These are phyloP conservation scores for Ochropleura leucogaster DNA, from an alignment of 2,888 invertebrate species.

Conservation along the genomic window DNA sequence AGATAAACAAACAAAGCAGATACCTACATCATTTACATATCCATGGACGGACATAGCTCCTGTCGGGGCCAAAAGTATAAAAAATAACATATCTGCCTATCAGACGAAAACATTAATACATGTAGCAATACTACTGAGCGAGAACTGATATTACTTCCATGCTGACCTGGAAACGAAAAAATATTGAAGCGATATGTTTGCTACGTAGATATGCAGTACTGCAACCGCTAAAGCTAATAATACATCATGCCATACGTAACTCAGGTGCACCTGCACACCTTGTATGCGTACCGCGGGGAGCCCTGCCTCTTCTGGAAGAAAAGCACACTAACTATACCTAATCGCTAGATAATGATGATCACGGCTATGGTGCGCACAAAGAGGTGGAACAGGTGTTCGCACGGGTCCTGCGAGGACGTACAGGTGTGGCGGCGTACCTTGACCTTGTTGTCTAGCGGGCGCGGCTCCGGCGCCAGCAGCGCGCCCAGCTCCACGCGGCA, in stretches of 20 bases:
- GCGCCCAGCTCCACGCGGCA: conserved; percentile 92
- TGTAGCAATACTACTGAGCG: conserved; percentile 34
- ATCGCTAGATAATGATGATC: conserved; percentile 14
- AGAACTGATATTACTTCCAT: conserved; percentile 43
- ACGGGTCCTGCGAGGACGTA: conserved; percentile 3
- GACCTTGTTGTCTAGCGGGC: conserved; percentile 93
- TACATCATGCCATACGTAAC: conserved; percentile 63
- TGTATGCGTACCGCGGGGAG: conserved; percentile 52
- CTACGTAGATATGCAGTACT: conserved; percentile 57
- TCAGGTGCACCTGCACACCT: conserved; percentile 67
- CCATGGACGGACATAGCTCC: conserved; percentile 47
- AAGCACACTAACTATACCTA: conserved; percentile 57
- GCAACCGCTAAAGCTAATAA: conserved; percentile 61
- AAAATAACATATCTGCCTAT: conserved; percentile 41
- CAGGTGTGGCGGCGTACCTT: conserved; percentile 88
- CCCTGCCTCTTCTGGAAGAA: conserved; percentile 58
- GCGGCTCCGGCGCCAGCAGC: conserved; percentile 92
- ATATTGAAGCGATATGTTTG: conserved; percentile 52
- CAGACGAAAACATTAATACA: conserved; percentile 36
- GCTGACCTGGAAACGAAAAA: conserved; percentile 54
- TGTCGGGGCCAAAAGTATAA: conserved; percentile 35
- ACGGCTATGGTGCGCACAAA: background rate
- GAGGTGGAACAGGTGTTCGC: conserved; percentile 3
- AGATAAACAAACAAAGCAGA: conserved; percentile 64
- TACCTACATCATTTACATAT: conserved; percentile 35